phyloP scores from a whole-genome alignment of 2,888 invertebrate genomes.

The Chesias legatella region DNA sequence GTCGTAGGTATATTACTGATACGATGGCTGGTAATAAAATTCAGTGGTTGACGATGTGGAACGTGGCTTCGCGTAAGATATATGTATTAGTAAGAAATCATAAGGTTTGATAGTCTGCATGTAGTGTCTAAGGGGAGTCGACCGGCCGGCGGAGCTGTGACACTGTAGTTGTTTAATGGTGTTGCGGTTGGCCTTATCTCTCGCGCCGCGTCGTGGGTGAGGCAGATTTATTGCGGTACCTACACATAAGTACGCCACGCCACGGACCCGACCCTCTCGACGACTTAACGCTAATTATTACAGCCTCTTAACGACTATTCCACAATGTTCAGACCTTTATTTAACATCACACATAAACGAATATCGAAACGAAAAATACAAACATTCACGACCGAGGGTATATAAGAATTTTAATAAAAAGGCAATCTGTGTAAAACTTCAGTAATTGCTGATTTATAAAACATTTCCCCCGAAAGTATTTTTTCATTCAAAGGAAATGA shows the following conservation, averaged over 20 bases:
- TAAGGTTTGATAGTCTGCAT: conserved; percentile 43
- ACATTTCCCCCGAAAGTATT: conserved; percentile 39
- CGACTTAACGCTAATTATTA: conserved; percentile 45
- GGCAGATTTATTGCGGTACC: conserved; percentile 64
- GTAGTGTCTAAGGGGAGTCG: conserved; percentile 32
- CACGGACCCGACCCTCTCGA: conserved; percentile 40
- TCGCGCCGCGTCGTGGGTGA: conserved; percentile 57
- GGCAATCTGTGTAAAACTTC: conserved; percentile 30
- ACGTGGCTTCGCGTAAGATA: conserved; percentile 13
- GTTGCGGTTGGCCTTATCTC: conserved; percentile 69
- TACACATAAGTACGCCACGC: conserved; percentile 35
- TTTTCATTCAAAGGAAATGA: conserved; percentile 42
- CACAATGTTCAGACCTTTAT: conserved; percentile 20
- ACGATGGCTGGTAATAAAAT: conserved; percentile 35
- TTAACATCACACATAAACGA: conserved; percentile 12
- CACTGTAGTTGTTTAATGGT: conserved; percentile 62
- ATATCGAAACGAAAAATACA: conserved; percentile 12
- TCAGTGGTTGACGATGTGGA: conserved; percentile 14
- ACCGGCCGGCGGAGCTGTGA: conserved; percentile 53
- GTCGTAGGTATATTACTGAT: conserved; percentile 60
- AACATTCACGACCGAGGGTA: conserved; percentile 20
- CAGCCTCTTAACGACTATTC: conserved; percentile 45
- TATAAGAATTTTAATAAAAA: conserved; percentile 34
- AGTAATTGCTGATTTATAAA: conserved; percentile 44
- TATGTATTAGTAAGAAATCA: conserved; percentile 40